Evolutionary conservation across 2,113 vertebrate species (phyloP).

Genomic region (Laterallus jamaicensis): DNA sequence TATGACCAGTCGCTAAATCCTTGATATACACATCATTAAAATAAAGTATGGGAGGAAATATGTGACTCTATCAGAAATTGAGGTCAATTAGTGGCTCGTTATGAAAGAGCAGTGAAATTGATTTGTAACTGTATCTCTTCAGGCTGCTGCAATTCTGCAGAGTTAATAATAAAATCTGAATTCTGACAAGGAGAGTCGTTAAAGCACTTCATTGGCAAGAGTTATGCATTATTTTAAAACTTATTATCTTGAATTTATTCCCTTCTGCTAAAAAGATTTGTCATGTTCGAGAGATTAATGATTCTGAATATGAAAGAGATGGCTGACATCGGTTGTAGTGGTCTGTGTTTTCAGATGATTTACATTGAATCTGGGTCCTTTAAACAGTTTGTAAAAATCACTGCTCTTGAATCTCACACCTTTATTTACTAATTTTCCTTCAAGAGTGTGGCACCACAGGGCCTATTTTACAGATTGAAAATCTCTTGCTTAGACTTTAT

Average conservation of each 20-base stretch:
- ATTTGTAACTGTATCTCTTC: constrained; percentile 77
- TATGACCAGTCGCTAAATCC: constrained; percentile 56
- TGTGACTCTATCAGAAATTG: constrained; percentile 69
- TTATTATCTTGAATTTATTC: constrained; percentile 76
- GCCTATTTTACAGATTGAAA: neutral
- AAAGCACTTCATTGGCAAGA: constrained; percentile 67
- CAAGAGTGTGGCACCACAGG: neutral
- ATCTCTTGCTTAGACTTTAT: neutral
- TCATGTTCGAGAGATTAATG: constrained; percentile 76
- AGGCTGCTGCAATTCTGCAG: constrained; percentile 61
- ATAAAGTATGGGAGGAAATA: constrained; percentile 71
- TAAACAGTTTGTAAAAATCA: neutral
- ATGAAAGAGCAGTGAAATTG: constrained; percentile 74
- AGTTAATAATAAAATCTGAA: constrained; percentile 80
- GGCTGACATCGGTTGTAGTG: constrained; percentile 51
- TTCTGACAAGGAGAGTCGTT: constrained; percentile 77
- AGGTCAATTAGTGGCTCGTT: constrained; percentile 80
- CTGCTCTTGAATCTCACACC: neutral
- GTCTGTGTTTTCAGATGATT: constrained; percentile 61
- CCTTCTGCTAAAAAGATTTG: constrained; percentile 68
- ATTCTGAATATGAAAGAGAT: constrained; percentile 56
- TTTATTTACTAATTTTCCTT: constrained; percentile 26
- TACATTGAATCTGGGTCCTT: constrained; percentile 13
- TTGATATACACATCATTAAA: constrained; percentile 68
- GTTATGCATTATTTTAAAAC: constrained; percentile 75